Evolutionary conservation across 2,888 invertebrate genomes (phyloP), one percentile per base, ranked within the genome.

Genomic region (Acanthoscelides obtectus): DNA sequence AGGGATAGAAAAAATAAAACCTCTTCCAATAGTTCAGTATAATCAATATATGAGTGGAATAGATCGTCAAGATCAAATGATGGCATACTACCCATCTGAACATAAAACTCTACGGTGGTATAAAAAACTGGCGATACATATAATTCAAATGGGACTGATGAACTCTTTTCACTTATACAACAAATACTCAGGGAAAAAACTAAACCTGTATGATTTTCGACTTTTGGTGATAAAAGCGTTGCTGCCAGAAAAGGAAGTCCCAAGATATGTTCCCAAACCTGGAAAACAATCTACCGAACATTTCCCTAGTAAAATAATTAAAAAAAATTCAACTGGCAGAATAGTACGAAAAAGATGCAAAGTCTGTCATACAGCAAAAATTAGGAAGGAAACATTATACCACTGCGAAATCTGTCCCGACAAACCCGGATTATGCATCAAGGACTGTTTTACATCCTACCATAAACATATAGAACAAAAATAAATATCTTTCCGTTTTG

Each of bases 61-160:
- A 72, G n/a, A n/a, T n/a, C n/a, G n/a, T n/a, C n/a, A n/a, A n/a
- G n/a, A n/a, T n/a, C n/a, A n/a, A n/a, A n/a, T 73, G 73, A 22
- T 71, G 25, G 22, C 72, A 2, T 71, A 72, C 64, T 72, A 74
- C 64, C 70, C 70, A 67, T 19, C 19, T n/a, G 20, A 5, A 20
- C n/a, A 22, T n/a, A 71, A 76, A 67, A 72, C 69, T 22, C 12
- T 72, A 20, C 22, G 69, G 5, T 74, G 74, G 72, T 68, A 67
- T 25, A 72, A 71, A 69, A 74, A 74, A 67, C 63, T 72, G 63
- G 64, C 68, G 12, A 65, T 73, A 17, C 73, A 73, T 72, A 64
- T 73, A 17, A 21, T 72, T n/a, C 65, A 72, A 65, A 45, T 73
- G 25, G 65, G 72, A 70, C 20, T 72, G 20, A 20, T 72, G 20